Evolutionary conservation across 2,888 invertebrate species (phyloP), one percentile per base, ranked within the genome.

Genomic region (Trisateles emortualis): DNA sequence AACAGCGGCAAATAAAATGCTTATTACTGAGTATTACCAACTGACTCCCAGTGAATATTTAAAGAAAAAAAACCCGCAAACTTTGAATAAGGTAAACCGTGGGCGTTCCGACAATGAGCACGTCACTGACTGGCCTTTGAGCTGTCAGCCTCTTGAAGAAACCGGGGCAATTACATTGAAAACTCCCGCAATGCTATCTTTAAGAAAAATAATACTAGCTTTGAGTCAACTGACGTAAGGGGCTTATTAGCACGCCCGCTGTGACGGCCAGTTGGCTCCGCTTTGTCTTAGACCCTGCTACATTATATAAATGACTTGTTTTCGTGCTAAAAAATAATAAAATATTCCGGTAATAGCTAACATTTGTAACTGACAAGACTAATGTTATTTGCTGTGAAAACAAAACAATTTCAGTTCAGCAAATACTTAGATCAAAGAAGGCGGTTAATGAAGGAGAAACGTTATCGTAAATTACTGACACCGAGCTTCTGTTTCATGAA

Each of bases 151-250:
- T 70, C 84, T 87, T 90, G 88, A 92, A 92, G 90, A 77, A 90
- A 91, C 87, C 89, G 84, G 91, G 90, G 91, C 92, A 92, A 92
- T 92, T 92, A 92, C 88, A 91, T 89, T 89, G 91, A 89, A 91
- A 90, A 85, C 84, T 84, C 84, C 81, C 78, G 86, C 90, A 86
- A 84, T 81, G 88, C 86, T 91, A 88, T 90, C 90, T 89, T 84
- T 81, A 75, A 87, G 84, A 91, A 90, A 89, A 89, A 90, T 86
- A 88, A 88, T 87, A 79, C 85, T 77, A 85, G 78, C 81, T 81
- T 82, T 84, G 84, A 83, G 74, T 78, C 81, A 79, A 83, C 81
- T 85, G 87, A 86, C 85, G 79, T 81, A 88, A 88, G 83, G 77
- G 80, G 87, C 90, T 88, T 91, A 92, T 91, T 92, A 92, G 88